Percentiles rank a stretch among this genome's conserved stretches.
phyloP scores from a whole-genome alignment of 2,113 vertebrate species.

The Suncus etruscus region DNA sequence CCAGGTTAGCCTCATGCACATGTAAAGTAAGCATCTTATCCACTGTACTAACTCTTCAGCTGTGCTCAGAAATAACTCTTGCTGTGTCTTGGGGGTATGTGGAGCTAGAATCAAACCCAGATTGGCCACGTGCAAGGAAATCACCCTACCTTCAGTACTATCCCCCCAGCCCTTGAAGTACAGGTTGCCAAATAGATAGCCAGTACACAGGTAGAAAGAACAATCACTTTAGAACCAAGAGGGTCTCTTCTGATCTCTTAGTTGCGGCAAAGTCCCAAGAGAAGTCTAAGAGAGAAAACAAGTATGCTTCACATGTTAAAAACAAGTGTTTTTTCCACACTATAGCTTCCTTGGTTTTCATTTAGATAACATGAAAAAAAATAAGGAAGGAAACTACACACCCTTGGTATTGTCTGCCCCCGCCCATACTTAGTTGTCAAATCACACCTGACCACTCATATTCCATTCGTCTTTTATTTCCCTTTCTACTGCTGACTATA shows the following conservation, averaged over 20 bases:
- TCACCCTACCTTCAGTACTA: too few relatives aligned
- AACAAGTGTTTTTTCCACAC: neutral
- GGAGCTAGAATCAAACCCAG: too few relatives aligned
- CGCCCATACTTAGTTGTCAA: slow-evolving; percentile 10
- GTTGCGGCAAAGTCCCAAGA: neutral
- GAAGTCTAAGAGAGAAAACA: neutral
- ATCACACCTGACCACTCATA: neutral
- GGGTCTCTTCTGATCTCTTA: neutral
- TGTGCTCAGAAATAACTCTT: too few relatives aligned
- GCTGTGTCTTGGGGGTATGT: too few relatives aligned
- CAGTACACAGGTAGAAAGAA: too few relatives aligned
- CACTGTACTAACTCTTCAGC: too few relatives aligned
- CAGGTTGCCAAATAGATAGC: too few relatives aligned
- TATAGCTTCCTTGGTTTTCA: neutral
- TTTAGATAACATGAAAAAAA: slow-evolving; percentile 26
- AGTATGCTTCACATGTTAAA: neutral
- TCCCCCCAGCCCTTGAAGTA: too few relatives aligned
- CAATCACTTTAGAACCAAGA: neutral
- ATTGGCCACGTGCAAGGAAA: too few relatives aligned
- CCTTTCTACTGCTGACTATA: neutral
- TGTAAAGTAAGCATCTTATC: too few relatives aligned
- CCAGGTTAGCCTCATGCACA: too few relatives aligned
- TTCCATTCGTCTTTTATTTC: slow-evolving; percentile 23
- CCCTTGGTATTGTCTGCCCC: neutral
- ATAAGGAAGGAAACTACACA: slow-evolving; percentile 31